Evolutionary conservation across 2,797 vertebrate genomes (phyloP).

Genomic region (Lerista edwardsae): DNA sequence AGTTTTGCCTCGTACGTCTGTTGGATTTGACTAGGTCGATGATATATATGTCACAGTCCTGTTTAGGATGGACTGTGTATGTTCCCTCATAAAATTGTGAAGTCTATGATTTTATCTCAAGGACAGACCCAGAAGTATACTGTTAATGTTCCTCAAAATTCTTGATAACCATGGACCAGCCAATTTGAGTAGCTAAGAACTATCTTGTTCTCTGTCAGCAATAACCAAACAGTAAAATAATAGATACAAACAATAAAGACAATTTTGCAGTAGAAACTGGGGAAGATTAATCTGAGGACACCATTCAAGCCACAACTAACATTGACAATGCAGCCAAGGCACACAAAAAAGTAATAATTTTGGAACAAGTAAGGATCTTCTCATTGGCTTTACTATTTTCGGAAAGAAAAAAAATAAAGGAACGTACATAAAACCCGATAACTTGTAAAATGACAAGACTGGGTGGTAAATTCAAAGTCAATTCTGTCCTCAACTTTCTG

Average conservation of each 20-base stretch:
- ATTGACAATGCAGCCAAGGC: fast-evolving
- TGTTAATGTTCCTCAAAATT: background rate
- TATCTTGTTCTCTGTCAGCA: background rate
- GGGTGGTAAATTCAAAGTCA: constrained; percentile 4
- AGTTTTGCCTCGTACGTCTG: background rate
- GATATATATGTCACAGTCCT: background rate
- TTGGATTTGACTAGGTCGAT: too few relatives aligned
- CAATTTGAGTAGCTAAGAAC: background rate
- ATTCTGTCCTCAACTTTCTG: constrained; percentile 7
- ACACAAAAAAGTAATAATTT: background rate
- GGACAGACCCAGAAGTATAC: background rate
- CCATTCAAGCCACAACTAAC: background rate
- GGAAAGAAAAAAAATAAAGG: background rate
- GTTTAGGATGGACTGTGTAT: background rate
- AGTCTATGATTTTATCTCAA: background rate
- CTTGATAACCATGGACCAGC: background rate
- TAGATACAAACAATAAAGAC: background rate
- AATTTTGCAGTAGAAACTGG: background rate
- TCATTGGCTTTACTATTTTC: background rate
- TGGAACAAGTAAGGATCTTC: background rate
- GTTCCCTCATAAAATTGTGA: background rate
- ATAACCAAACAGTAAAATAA: background rate
- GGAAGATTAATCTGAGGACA: background rate
- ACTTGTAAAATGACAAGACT: background rate
- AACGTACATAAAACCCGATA: background rate